Evolutionary conservation across 1,140 invertebrate species (phyloP).

Genomic region (Homarus americanus): DNA sequence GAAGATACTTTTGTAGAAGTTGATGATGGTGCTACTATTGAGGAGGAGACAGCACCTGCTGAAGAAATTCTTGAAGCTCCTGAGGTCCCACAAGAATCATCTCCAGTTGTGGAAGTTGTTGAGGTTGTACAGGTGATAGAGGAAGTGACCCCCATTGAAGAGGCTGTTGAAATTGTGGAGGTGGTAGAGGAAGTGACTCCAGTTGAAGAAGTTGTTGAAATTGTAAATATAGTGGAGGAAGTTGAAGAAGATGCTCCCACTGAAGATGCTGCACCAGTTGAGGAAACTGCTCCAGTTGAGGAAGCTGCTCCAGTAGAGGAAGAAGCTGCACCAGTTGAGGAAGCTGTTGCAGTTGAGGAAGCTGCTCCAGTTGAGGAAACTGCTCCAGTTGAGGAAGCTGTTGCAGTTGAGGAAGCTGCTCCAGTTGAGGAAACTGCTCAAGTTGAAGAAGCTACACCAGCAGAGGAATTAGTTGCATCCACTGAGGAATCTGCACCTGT

Average conservation of each 20-base stretch:
- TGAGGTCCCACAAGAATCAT: background rate
- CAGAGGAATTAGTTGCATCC: background rate
- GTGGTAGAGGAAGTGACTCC: background rate
- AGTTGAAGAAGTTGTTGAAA: conserved; percentile 4
- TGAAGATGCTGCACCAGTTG: conserved; percentile 11
- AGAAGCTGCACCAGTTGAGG: conserved; percentile 5
- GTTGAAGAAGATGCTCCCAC: background rate
- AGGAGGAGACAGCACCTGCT: background rate
- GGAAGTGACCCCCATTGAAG: background rate
- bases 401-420: background rate
- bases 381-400: background rate
- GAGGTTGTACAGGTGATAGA: background rate
- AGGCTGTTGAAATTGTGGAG: background rate
- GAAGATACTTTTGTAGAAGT: conserved; percentile 8
- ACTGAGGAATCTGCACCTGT: conserved; percentile 6
- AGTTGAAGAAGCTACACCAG: background rate
- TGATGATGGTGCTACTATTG: background rate
- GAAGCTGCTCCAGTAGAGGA: conserved; percentile 1
- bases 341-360: background rate
- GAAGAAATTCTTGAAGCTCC: background rate
- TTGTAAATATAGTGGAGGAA: conserved; percentile 1
- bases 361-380: background rate
- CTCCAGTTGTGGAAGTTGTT: conserved; percentile 2
- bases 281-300: background rate
- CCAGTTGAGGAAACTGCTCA: background rate